Evolutionary conservation across 2,888 invertebrate genomes (phyloP).

Genomic region (Pseudoips prasinana): DNA sequence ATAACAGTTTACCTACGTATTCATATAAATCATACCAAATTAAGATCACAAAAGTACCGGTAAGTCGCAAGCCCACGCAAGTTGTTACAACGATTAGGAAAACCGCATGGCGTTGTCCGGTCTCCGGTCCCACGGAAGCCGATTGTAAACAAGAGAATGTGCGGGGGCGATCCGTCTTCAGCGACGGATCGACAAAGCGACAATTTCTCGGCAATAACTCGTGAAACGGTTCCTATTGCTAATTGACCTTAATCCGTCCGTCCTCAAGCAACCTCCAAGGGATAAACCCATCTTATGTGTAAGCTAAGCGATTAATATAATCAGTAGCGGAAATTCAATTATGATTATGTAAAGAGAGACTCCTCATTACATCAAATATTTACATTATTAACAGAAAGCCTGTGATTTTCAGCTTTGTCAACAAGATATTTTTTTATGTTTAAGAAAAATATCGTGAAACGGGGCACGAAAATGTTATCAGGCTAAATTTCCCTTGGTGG

Average conservation of each 20-base stretch:
- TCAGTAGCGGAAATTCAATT: conserved; percentile 16
- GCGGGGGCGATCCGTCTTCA: conserved; percentile 54
- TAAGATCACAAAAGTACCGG: conserved; percentile 17
- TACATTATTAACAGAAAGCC: too few relatives aligned
- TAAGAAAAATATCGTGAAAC: too few relatives aligned
- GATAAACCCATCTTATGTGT: conserved; percentile 30
- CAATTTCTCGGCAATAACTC: conserved; percentile 47
- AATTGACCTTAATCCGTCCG: conserved; percentile 54
- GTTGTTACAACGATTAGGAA: conserved; percentile 39
- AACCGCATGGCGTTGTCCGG: conserved; percentile 33
- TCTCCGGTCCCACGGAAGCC: conserved; percentile 46
- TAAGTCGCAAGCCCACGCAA: conserved; percentile 35
- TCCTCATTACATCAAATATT: too few relatives aligned
- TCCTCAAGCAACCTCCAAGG: conserved; percentile 23
- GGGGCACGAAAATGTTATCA: conserved; percentile 11
- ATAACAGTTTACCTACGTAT: too few relatives aligned
- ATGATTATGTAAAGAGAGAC: too few relatives aligned
- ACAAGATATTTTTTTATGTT: too few relatives aligned
- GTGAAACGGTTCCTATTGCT: conserved; percentile 49
- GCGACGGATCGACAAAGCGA: conserved; percentile 37
- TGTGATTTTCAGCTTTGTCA: too few relatives aligned
- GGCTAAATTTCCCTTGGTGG: conserved; percentile 38
- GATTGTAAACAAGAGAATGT: conserved; percentile 57
- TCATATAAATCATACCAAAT: conserved; percentile 10
- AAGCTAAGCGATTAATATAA: conserved; percentile 18